These are phyloP conservation scores for Eupithecia inturbata DNA, from an alignment of 2,888 invertebrate genomes.

Conservation along the genomic window DNA sequence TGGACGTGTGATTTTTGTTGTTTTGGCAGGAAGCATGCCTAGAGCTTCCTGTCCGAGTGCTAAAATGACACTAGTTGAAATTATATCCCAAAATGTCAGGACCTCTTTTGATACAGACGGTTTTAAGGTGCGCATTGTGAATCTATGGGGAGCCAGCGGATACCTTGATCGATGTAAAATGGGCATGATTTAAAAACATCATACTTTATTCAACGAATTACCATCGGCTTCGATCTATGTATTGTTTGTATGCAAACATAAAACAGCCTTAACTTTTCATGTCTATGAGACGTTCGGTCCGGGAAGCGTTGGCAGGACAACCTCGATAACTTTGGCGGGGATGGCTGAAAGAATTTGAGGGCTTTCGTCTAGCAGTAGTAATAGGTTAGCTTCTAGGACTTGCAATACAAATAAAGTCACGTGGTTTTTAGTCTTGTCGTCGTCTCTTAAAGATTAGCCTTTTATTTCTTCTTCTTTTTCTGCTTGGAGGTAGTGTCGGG, in stretches of 20 bases:
- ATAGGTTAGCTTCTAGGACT: neutral
- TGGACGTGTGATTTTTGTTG: no score
- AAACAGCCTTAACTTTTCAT: neutral
- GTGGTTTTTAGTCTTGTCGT: constrained; percentile 3
- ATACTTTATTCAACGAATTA: neutral
- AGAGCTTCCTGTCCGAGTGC: no score
- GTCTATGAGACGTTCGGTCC: neutral
- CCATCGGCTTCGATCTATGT: neutral
- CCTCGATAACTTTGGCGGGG: neutral
- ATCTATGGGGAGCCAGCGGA: no score
- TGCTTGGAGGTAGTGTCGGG: constrained; percentile 80
- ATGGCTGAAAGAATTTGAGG: neutral
- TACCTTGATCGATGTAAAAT: no score
- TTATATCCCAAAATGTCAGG: no score
- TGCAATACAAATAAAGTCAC: neutral
- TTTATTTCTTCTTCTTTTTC: constrained; percentile 84
- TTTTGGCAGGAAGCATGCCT: no score
- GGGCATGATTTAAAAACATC: neutral
- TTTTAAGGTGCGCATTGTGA: no score
- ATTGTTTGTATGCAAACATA: neutral
- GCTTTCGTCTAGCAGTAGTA: neutral
- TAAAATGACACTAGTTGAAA: no score
- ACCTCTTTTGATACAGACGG: no score
- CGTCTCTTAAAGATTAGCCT: neutral
- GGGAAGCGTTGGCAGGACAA: neutral